A percentile compares a stretch with the other conserved stretches of the same genome.
phyloP scores from a whole-genome alignment of 2,797 vertebrate species.

The Hoplostethus mediterraneus region DNA sequence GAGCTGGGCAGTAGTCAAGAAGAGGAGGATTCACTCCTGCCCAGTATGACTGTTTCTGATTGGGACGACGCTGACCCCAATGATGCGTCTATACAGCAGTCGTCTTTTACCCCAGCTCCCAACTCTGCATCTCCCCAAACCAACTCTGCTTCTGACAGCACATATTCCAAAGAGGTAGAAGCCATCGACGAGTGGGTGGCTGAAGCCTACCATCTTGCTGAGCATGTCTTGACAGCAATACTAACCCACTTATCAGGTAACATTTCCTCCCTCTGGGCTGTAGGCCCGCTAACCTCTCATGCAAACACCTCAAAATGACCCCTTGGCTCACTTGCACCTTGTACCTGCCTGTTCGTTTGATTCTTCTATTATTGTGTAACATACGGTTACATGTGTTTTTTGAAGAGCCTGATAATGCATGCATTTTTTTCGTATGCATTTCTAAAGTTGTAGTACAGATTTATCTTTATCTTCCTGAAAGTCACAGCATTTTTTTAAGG shows the following conservation, averaged over 20 bases:
- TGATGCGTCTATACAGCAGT: slow-evolving; percentile 24
- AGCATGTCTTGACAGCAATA: slow-evolving; percentile 89
- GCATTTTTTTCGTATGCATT: not conserved
- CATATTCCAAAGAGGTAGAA: slow-evolving; percentile 82
- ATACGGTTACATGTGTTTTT: slow-evolving; percentile 16
- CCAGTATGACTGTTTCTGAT: slow-evolving; percentile 24
- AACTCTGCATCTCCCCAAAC: slow-evolving; percentile 58
- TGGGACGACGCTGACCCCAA: slow-evolving; percentile 40
- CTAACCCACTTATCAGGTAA: slow-evolving; percentile 90
- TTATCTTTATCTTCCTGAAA: not conserved
- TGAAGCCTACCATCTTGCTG: slow-evolving; percentile 87
- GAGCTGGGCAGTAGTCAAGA: slow-evolving; percentile 84
- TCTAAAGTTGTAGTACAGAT: not conserved
- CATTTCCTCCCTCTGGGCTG: slow-evolving; percentile 68
- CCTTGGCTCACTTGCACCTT: slow-evolving; percentile 45
- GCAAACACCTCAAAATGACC: slow-evolving; percentile 58
- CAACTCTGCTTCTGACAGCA: slow-evolving; percentile 58
- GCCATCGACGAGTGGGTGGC: slow-evolving; percentile 85
- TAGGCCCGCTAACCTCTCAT: slow-evolving; percentile 80
- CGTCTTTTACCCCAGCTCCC: slow-evolving; percentile 48
- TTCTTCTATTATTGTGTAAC: slow-evolving; percentile 9
- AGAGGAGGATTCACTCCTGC: slow-evolving; percentile 54
- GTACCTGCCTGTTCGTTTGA: not conserved
- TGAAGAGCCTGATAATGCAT: slow-evolving; percentile 1
- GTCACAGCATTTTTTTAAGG: not conserved